Percentiles rank a stretch among this genome's conserved stretches.
Conservation (phyloP, 2,888 invertebrate species). For the Adelphocoris suturalis region DNA sequence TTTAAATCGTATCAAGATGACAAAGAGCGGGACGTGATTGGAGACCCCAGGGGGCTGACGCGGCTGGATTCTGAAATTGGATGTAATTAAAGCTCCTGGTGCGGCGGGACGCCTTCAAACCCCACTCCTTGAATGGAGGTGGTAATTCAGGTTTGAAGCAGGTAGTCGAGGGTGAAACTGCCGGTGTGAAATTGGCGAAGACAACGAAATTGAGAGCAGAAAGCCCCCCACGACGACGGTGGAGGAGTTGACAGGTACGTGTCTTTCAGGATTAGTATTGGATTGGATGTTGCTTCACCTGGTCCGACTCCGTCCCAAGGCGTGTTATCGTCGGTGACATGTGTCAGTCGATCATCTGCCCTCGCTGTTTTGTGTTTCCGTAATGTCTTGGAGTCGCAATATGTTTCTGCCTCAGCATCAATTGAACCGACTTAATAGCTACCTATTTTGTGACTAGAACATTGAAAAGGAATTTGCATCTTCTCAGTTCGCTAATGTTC, state of each 20-base stretch:
- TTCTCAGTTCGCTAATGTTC: no score
- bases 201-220: constrained; percentile 44
- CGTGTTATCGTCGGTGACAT: neutral
- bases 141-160: constrained; percentile 44
- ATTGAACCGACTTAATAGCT: neutral
- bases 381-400: neutral
- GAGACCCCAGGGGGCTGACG: constrained; percentile 33
- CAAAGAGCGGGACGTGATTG: constrained; percentile 53
- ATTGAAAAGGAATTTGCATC: no score
- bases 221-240: neutral
- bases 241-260: constrained; percentile 37
- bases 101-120: constrained; percentile 10
- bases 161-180: constrained; percentile 52
- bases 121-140: constrained; percentile 2
- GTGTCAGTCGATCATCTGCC: neutral
- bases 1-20: constrained; percentile 60
- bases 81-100: constrained; percentile 62
- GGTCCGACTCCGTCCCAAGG: neutral
- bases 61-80: constrained; percentile 46
- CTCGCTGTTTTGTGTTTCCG: neutral
- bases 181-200: constrained; percentile 40
- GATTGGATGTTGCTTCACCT: constrained; percentile 11
- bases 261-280: constrained; percentile 29
- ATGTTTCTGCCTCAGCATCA: neutral
- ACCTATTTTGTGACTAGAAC: no score